Evolutionary conservation across 2,888 invertebrate species (phyloP), one percentile per base, ranked within the genome.

Genomic region (Oscheius myriophilus): DNA sequence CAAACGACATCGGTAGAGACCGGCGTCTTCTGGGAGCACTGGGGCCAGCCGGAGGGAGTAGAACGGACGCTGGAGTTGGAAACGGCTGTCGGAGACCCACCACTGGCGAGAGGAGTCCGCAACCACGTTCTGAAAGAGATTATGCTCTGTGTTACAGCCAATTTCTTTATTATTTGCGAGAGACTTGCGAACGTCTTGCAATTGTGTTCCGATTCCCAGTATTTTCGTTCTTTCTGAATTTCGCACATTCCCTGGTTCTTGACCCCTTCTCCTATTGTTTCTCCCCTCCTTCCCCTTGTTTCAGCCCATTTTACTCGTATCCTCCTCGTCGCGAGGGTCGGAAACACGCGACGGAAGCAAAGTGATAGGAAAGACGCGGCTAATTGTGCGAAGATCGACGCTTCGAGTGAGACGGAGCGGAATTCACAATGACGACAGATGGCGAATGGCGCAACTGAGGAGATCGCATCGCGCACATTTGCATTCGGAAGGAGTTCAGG

Each of bases 71-170:
- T 79, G 70, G 21, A 85, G 75, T 55, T 80, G 69, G 65, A 75
- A 84, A 11, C 83, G 71, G 11, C 72, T 70, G 25, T 82, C 82
- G 11, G 82, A 75, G n/a, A 86, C 84, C 85, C 85, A 85, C 82
- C 84, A 85, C 68, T 85, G 84, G 25, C 80, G 68, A n/a, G 79
- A 74, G 0, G 79, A 71, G 53, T 81, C 81, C 14, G 72, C 73
- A n/a, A 75, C 57, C 0, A 76, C 58, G 62, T 80, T 75, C 79
- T 81, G 78, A 18, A 81, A 78, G 26, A n/a, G 65, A 52, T 25
- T n/a, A 61, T 26, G 12, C 18, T 23, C 39, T 59, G 43, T 16
- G 14, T 23, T 33, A 39, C 12, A 26, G 18, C 55, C 14, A 18
- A 9, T 26, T 54, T 26, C 26, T 54, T 26, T 21, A 16, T 26